Conservation (phyloP, 1,140 invertebrate species). For the Aphaenogaster rudis region DNA sequence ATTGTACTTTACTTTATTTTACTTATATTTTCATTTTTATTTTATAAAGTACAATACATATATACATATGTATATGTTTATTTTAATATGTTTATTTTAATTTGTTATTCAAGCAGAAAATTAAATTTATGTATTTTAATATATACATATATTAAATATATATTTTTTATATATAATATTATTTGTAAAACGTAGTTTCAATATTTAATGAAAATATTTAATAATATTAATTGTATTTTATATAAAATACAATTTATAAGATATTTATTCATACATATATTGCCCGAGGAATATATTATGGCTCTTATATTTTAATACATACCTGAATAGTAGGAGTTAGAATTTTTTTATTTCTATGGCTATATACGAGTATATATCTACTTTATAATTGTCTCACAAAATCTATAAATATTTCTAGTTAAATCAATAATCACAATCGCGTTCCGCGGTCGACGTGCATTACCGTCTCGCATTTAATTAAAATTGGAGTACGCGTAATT, state of each 20-base stretch:
- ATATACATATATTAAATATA: background rate
- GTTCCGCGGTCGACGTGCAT: slow-evolving; percentile 5
- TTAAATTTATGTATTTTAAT: background rate
- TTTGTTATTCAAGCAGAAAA: background rate
- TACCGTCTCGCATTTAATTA: slow-evolving; percentile 47
- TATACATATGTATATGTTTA: background rate
- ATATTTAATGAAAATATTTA: background rate
- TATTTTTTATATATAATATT: background rate
- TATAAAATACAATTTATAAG: background rate
- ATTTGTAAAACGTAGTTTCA: background rate
- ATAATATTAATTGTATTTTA: background rate
- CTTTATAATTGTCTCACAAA: background rate
- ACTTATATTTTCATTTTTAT: background rate
- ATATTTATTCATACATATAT: background rate
- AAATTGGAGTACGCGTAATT: slow-evolving; percentile 15
- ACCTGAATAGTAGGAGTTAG: too few species aligned
- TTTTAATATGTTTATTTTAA: background rate
- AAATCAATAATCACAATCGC: slow-evolving; percentile 38
- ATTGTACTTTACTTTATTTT: slow-evolving; percentile 1
- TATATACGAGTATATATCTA: too few species aligned
- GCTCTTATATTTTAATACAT: too few species aligned
- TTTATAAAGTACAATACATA: background rate
- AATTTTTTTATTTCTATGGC: too few species aligned
- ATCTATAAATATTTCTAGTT: background rate
- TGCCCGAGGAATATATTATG: too few species aligned